Percentiles rank a stretch among this genome's conserved stretches.
Conservation (phyloP, 92 coral and sea anemone genomes). For the Virgularia gustaviana region DNA sequence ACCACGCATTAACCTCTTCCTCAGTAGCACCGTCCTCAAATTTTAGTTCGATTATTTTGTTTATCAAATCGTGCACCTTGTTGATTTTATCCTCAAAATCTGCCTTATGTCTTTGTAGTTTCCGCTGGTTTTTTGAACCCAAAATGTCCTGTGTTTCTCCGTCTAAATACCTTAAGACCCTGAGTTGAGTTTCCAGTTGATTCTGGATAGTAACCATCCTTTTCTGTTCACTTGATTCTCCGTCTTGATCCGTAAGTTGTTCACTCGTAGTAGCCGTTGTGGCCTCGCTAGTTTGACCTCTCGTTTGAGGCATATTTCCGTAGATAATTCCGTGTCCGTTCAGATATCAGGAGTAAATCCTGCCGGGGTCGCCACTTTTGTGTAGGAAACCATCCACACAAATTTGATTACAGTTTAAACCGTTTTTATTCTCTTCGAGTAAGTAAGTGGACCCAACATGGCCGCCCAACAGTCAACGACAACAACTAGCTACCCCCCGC, state of each 20-base stretch:
- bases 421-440: too few species aligned
- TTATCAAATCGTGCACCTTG: not conserved
- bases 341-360: constrained; percentile 24
- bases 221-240: not conserved
- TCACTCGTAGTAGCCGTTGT: not conserved
- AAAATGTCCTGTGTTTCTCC: not conserved
- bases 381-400: constrained; percentile 46
- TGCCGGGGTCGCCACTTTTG: constrained; percentile 53
- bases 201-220: not conserved
- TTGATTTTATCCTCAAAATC: not conserved
- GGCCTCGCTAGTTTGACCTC: not conserved
- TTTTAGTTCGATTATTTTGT: not conserved
- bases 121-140: not conserved
- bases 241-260: too few species aligned
- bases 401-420: too few species aligned
- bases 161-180: too few species aligned
- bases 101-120: too few species aligned
- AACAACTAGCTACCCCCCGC: not conserved
- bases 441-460: too few species aligned
- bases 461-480: not conserved
- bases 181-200: too few species aligned
- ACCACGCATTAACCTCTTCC: not conserved
- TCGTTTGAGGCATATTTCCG: not conserved
- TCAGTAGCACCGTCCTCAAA: not conserved
- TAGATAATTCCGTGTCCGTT: not conserved